Percentiles rank a stretch among this genome's conserved stretches.
Conservation (phyloP, 2,113 vertebrate genomes). For the Tragulus kanchil region DNA sequence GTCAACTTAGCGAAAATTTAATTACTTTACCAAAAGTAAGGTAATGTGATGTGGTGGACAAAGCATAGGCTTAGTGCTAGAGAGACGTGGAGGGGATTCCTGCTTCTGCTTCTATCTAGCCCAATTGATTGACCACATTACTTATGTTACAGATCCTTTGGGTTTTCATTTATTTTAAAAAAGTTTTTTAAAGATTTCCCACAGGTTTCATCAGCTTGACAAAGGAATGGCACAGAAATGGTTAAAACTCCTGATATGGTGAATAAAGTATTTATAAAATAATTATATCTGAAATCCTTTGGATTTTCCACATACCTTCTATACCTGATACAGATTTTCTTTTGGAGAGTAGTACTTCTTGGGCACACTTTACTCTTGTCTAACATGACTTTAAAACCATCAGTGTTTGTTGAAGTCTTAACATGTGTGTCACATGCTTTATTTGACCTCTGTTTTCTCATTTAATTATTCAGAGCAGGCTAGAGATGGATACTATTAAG, state of each 20-base stretch:
- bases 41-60: neutral
- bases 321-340: neutral
- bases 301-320: neutral
- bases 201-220: neutral
- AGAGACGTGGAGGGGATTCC: neutral
- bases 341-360: neutral
- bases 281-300: neutral
- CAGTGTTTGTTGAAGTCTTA: neutral
- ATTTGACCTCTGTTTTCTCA: neutral
- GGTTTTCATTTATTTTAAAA: neutral
- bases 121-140: neutral
- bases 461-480: neutral
- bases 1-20: slow-evolving; percentile 23
- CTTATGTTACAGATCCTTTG: neutral
- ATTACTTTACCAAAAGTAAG: neutral
- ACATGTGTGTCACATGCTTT: neutral
- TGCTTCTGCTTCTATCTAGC: neutral
- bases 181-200: no score
- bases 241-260: neutral
- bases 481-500: neutral
- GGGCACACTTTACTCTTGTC: neutral
- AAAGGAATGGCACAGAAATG: neutral
- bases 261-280: neutral
- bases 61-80: neutral
- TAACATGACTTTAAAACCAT: neutral